Base-by-base conservation (phyloP, 2,888 invertebrate genomes). In the Heliconius ethilla region DNA sequence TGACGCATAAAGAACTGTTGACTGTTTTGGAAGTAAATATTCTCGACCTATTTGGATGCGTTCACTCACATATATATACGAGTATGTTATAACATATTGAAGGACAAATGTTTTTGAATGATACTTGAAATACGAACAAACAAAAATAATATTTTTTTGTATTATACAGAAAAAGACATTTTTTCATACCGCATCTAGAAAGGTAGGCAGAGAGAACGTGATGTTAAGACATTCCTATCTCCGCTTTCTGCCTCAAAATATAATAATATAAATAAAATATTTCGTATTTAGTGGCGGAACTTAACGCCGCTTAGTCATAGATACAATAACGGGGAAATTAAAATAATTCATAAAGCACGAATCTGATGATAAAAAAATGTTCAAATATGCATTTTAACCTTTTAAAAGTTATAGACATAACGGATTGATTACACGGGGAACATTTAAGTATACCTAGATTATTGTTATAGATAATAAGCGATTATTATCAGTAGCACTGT, bases 1-100 rank as follows among this genome's bases (percentile, higher is more conserved):
- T 81, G 81, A 81, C 81, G 77, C 81, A 81, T 76, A 76, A 76
- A 74, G 75, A 75, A 51, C 45, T 78, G 63, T 70, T 74, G 75
- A 73, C 65, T 70, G 59, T 40, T 76, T 76, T 55, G 40, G 70
- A 77, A 78, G 70, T 79, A 76, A 81, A 80, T 77, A 77, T 73
- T 55, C 27, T 75, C 73, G 73, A 75, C 75, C 62, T 63, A 78
- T 77, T 74, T 77, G 72, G 73, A 75, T 75, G 69, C 37, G 77
- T 75, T 75, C 78, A 75, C 75, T 70, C n/a, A n/a, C n/a, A n/a
- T n/a, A n/a, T 51, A 62, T 0, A 33, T 33, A 33, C 33, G 7
- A 7, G 33, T 65, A 51, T 37, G 10, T 67, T 67, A n/a, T 37
- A 67, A 37, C 33, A 37, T n/a, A 67, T 63, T 45, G 75, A 75